phyloP scores from a whole-genome alignment of 2,888 invertebrate genomes.

The Myopa testacea region DNA sequence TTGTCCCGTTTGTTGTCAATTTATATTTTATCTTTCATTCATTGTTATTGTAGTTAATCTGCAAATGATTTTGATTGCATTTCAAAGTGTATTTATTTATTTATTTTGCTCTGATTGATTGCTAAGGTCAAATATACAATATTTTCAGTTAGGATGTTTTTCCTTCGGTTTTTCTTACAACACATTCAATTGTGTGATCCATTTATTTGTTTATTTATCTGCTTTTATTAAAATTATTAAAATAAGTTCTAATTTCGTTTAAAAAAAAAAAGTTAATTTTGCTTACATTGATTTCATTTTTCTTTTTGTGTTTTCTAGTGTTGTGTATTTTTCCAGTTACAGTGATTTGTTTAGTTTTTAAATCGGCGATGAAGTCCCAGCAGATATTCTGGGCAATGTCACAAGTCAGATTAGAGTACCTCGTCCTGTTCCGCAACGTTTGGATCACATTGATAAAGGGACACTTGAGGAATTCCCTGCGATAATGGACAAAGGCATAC shows the following conservation, averaged over 20 bases:
- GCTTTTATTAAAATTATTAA: not conserved
- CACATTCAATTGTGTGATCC: not conserved
- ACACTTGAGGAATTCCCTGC: conserved; percentile 87
- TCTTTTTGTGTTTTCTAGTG: conserved; percentile 38
- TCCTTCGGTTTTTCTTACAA: not conserved
- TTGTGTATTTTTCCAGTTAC: conserved; percentile 47
- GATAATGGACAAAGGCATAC: conserved; percentile 86
- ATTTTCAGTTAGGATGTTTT: conserved; percentile 28
- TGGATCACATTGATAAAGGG: conserved; percentile 86
- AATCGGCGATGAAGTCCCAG: conserved; percentile 77
- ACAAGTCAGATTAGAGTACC: conserved; percentile 87
- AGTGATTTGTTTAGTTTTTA: conserved; percentile 21
- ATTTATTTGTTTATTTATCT: not conserved
- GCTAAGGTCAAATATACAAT: conserved; percentile 30
- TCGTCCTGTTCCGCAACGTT: conserved; percentile 81
- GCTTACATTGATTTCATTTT: conserved; percentile 41
- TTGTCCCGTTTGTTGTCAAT: not conserved
- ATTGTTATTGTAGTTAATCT: conserved; percentile 18
- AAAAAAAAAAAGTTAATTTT: conserved; percentile 36
- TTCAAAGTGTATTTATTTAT: not conserved
- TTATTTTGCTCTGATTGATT: conserved; percentile 30
- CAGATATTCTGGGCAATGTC: conserved; percentile 85
- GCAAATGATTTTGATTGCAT: conserved; percentile 1
- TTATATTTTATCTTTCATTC: not conserved
- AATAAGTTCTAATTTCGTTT: conserved; percentile 6